Conservation (phyloP, 2,113 vertebrate genomes). For the Aix galericulata region DNA sequence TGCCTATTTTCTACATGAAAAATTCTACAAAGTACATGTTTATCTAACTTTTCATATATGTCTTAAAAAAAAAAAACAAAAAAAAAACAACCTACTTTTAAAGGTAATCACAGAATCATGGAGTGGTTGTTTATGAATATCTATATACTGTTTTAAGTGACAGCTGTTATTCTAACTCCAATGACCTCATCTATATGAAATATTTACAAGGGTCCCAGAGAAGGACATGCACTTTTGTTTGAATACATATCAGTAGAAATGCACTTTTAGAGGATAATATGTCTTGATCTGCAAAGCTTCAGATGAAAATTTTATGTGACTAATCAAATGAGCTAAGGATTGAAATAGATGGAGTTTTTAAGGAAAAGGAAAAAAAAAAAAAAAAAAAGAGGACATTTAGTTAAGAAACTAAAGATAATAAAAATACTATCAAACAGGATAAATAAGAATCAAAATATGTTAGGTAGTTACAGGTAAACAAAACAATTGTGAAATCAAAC, state of each 20-base stretch:
- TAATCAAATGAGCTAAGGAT: neutral
- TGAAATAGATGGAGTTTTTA: neutral
- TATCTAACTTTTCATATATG: neutral
- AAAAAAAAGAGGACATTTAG: rapidly evolving
- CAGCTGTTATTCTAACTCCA: neutral
- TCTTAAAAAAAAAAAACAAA: neutral
- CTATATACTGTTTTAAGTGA: neutral
- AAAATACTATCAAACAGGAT: neutral
- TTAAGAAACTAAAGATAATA: rapidly evolving
- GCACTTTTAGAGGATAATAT: neutral
- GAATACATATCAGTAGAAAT: neutral
- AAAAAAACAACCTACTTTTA: neutral
- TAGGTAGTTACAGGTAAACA: neutral
- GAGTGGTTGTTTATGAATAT: neutral
- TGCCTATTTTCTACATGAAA: neutral
- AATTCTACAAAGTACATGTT: rapidly evolving
- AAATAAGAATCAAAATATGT: neutral
- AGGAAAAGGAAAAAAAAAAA: neutral
- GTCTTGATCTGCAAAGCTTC: neutral
- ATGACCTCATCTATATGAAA: neutral
- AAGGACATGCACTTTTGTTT: neutral
- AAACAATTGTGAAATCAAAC: neutral
- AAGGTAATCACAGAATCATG: neutral
- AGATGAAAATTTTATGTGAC: neutral
- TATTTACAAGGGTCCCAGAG: neutral